A percentile compares a stretch with the other conserved stretches of the same genome.
Conservation (phyloP, 2,888 invertebrate species). For the Nemotelus nigrinus region DNA sequence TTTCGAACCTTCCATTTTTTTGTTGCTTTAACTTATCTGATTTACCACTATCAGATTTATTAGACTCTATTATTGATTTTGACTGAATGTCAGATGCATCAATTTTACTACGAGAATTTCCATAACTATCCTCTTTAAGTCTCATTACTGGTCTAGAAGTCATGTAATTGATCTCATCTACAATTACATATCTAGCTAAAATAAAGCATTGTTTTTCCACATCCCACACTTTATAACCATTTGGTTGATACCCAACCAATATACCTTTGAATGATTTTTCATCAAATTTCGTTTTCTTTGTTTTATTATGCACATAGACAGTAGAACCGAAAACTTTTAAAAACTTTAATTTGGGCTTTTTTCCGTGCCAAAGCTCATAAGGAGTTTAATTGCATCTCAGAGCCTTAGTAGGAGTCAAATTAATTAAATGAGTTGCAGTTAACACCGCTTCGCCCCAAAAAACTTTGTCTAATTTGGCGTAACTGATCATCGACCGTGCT, state of each 20-base stretch:
- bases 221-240: conserved; percentile 59
- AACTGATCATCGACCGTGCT: conserved; percentile 56
- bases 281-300: too few relatives aligned
- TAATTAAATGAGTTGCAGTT: conserved; percentile 60
- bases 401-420: conserved; percentile 58
- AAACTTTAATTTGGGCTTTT: conserved; percentile 56
- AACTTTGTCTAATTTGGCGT: conserved; percentile 56
- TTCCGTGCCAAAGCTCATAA: conserved; percentile 60
- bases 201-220: conserved; percentile 55
- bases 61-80: conserved; percentile 16
- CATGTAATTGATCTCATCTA: conserved; percentile 57
- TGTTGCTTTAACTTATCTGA: conserved; percentile 10
- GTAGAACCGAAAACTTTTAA: conserved; percentile 59
- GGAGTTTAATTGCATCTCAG: conserved; percentile 58
- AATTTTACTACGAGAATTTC: conserved; percentile 10
- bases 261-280: too few relatives aligned
- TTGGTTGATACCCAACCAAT: too few relatives aligned
- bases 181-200: conserved; percentile 58
- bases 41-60: conserved; percentile 26
- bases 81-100: conserved; percentile 33
- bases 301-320: conserved; percentile 57
- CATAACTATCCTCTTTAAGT: not conserved
- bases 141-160: conserved; percentile 51
- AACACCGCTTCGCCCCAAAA: conserved; percentile 61
- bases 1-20: conserved; percentile 11